phyloP scores from a whole-genome alignment of 2,113 vertebrate species.

The Cacatua alba region DNA sequence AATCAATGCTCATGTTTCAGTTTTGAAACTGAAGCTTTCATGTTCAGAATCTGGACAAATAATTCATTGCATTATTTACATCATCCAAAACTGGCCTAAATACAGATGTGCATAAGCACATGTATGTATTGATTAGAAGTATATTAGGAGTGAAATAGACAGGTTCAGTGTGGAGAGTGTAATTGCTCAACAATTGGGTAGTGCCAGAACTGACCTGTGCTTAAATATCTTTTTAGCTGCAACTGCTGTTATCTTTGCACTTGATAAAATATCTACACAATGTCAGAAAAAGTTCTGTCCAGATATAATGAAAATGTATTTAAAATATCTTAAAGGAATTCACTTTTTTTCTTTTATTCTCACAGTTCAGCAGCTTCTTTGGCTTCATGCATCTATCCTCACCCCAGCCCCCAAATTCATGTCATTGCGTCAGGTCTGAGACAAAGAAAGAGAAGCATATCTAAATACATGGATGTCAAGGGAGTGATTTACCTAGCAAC shows the following conservation, averaged over 20 bases:
- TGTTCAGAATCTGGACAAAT: background rate
- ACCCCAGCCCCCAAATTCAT: background rate
- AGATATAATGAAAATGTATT: background rate
- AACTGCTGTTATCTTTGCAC: background rate
- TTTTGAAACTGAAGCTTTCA: background rate
- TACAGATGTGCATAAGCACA: background rate
- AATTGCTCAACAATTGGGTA: background rate
- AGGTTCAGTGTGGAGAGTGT: background rate
- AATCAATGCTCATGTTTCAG: background rate
- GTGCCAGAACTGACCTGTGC: background rate
- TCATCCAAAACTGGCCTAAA: background rate
- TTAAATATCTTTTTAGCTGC: background rate
- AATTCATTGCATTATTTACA: background rate
- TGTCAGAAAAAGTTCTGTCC: background rate
- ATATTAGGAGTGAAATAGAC: background rate
- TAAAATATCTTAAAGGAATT: background rate
- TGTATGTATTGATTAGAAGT: background rate
- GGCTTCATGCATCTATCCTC: background rate
- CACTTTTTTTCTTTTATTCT: background rate
- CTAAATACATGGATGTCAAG: slow-evolving; percentile 35
- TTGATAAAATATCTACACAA: background rate
- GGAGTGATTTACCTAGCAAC: slow-evolving; percentile 68
- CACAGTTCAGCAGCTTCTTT: background rate
- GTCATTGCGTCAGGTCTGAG: slow-evolving; percentile 3
- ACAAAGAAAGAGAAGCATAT: slow-evolving; percentile 49